Conservation (phyloP, 2,797 vertebrate genomes). For the Cynodonichthys magdalenae region DNA sequence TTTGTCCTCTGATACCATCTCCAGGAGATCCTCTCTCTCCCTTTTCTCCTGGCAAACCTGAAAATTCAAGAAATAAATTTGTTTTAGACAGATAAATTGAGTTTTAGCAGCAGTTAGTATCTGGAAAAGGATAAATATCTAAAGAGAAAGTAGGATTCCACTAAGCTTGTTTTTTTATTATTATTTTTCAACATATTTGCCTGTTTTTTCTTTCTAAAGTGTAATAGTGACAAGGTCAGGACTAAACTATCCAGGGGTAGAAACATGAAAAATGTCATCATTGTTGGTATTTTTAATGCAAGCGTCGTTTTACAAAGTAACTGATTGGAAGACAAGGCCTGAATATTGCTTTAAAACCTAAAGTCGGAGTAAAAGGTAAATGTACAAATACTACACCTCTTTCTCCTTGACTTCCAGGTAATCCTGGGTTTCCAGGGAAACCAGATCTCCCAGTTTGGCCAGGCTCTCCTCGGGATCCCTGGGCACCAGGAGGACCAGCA, state of each 20-base stretch:
- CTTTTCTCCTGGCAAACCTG: slow-evolving; percentile 93
- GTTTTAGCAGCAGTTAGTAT: not conserved
- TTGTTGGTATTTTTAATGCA: no score
- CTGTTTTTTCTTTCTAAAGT: not conserved
- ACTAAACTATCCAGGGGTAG: not conserved
- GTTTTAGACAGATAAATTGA: no score
- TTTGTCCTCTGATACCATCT: slow-evolving; percentile 87
- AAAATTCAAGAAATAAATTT: slow-evolving; percentile 20
- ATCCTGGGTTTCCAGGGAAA: slow-evolving; percentile 91
- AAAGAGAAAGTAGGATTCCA: not conserved
- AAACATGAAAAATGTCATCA: no score
- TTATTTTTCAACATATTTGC: not conserved
- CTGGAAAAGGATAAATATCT: not conserved
- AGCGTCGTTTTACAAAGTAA: no score
- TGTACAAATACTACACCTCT: slow-evolving; percentile 86
- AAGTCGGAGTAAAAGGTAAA: no score
- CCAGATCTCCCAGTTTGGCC: slow-evolving; percentile 90
- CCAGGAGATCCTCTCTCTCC: slow-evolving; percentile 90
- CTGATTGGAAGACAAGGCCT: no score
- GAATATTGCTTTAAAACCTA: no score
- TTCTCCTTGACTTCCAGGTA: slow-evolving; percentile 91
- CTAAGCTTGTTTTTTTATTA: not conserved
- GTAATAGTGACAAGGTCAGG: not conserved
- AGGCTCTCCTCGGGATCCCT: slow-evolving; percentile 89
- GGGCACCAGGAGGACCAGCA: slow-evolving; percentile 87